Conservation (phyloP, 2,888 invertebrate genomes). For the Sarcophaga variegata region DNA sequence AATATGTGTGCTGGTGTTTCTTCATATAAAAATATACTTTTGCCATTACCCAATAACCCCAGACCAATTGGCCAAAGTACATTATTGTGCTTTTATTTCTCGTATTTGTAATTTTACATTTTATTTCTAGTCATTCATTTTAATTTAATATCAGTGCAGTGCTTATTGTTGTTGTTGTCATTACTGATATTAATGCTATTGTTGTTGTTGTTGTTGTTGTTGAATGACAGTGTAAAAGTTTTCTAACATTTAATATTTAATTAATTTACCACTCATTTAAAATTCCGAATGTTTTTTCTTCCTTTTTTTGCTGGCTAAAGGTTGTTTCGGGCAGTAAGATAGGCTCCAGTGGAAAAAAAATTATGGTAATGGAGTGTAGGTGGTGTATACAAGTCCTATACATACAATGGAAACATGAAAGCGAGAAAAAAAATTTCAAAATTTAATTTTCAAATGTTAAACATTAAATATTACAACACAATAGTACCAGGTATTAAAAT, state of each 20-base stretch:
- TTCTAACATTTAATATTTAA: slow-evolving; percentile 62
- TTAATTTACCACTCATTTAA: slow-evolving; percentile 64
- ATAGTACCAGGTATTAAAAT: slow-evolving; percentile 45
- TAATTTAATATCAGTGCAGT: not conserved
- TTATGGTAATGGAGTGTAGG: not conserved
- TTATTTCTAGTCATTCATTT: slow-evolving; percentile 15
- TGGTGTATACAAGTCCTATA: not conserved
- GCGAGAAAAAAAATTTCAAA: slow-evolving; percentile 7
- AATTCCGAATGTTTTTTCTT: slow-evolving; percentile 27
- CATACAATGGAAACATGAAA: not conserved
- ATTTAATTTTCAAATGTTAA: slow-evolving; percentile 62
- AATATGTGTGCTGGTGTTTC: no score
- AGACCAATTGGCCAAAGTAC: not conserved
- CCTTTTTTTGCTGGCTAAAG: not conserved
- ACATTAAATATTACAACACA: slow-evolving; percentile 56
- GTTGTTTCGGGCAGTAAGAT: not conserved
- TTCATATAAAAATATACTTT: not conserved
- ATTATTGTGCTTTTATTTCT: no score
- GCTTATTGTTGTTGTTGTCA: not conserved
- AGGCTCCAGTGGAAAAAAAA: not conserved
- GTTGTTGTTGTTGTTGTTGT: not conserved
- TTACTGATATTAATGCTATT: no score
- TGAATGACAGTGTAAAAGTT: slow-evolving; percentile 1
- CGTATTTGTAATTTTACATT: no score
- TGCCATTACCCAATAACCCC: not conserved